Evolutionary conservation across 2,113 vertebrate genomes (phyloP).

Genomic region (Cinclus mexicanus): DNA sequence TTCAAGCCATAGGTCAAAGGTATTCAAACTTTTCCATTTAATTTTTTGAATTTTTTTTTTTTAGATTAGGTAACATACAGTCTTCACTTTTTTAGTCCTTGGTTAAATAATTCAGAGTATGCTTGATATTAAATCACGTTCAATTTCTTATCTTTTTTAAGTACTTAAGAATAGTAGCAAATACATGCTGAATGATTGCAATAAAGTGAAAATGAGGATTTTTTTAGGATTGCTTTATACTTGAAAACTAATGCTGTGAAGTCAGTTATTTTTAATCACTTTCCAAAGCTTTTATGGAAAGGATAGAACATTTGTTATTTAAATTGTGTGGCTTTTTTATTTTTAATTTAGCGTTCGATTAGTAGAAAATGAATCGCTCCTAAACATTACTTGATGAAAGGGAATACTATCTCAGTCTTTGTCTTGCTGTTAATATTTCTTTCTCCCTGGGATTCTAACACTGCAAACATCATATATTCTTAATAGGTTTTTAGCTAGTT

Average conservation of each 20-base stretch:
- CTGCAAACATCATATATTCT: neutral
- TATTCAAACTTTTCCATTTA: neutral
- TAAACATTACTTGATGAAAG: neutral
- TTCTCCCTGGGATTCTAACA: neutral
- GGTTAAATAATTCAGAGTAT: neutral
- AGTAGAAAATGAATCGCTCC: neutral
- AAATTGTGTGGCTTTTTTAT: neutral
- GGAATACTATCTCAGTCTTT: neutral
- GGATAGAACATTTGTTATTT: neutral
- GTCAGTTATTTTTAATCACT: neutral
- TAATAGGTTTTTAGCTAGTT: neutral
- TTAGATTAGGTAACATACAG: neutral
- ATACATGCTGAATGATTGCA: neutral
- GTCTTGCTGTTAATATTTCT: neutral
- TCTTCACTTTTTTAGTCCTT: neutral
- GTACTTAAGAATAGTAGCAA: neutral
- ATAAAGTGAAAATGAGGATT: neutral
- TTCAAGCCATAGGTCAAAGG: neutral
- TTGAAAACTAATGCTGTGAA: neutral
- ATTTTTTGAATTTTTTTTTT: neutral
- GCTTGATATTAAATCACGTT: neutral
- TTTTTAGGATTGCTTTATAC: neutral
- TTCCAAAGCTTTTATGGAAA: neutral
- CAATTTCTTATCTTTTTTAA: neutral
- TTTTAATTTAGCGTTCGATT: neutral